Evolutionary conservation across 2,888 invertebrate species (phyloP).

Genomic region (Scelioninae gen. 1): DNA sequence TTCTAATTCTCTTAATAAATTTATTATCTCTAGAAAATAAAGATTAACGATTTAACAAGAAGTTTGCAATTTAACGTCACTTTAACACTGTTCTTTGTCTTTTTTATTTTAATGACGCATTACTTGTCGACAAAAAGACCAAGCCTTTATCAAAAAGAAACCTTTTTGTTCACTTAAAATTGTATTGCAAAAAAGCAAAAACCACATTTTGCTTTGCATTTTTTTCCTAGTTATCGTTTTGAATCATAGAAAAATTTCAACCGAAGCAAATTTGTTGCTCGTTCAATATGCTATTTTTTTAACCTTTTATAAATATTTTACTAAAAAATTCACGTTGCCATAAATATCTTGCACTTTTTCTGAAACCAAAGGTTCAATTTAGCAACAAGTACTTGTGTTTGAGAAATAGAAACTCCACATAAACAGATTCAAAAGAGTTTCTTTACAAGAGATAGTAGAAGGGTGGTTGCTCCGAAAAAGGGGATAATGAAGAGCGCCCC

Average conservation of each 20-base stretch:
- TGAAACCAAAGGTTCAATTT: background rate
- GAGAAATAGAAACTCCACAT: slow-evolving; percentile 27
- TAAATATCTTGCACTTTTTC: background rate
- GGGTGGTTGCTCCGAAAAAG: too few relatives aligned
- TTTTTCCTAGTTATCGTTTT: background rate
- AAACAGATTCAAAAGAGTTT: slow-evolving; percentile 21
- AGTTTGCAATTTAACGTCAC: too few relatives aligned
- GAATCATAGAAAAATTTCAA: background rate
- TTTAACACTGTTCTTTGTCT: too few relatives aligned
- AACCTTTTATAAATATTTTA: background rate
- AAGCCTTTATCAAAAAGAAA: too few relatives aligned
- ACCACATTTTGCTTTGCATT: background rate
- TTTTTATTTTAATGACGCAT: too few relatives aligned
- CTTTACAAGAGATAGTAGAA: background rate
- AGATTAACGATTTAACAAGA: too few relatives aligned
- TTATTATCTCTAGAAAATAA: too few relatives aligned
- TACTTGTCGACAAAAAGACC: too few relatives aligned
- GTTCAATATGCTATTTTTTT: background rate
- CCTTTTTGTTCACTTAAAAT: too few relatives aligned
- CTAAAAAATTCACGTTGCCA: background rate
- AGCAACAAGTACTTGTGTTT: slow-evolving; percentile 28
- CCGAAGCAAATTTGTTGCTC: background rate
- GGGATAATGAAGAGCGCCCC: too few relatives aligned
- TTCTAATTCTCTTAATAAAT: too few relatives aligned
- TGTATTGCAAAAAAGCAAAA: too few relatives aligned